Evolutionary conservation across 2,888 invertebrate species (phyloP).

Genomic region (Toxonevra muliebris): DNA sequence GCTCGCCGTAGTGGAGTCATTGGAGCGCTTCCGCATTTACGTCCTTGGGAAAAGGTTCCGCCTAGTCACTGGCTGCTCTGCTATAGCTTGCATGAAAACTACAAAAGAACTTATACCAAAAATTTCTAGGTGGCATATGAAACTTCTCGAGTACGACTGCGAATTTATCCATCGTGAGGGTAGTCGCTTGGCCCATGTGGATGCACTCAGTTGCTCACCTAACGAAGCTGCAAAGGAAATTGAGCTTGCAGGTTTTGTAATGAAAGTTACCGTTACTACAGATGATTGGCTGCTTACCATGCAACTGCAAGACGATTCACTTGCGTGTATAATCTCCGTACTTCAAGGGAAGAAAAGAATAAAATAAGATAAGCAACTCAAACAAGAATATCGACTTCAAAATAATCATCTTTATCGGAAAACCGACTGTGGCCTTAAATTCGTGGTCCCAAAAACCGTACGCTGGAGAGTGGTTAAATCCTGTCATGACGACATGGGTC

Average conservation of each 20-base stretch:
- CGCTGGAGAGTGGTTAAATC: slow-evolving; percentile 29
- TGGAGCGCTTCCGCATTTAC: too few species aligned
- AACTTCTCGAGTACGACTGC: slow-evolving; percentile 8
- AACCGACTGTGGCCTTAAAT: slow-evolving; percentile 24
- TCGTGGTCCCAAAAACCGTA: slow-evolving; percentile 31
- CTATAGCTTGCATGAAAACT: slow-evolving; percentile 5
- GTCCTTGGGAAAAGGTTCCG: slow-evolving; percentile 12
- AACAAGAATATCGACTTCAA: too few species aligned
- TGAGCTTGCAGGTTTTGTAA: slow-evolving; percentile 18
- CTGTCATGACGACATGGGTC: too few species aligned
- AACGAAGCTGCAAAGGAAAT: slow-evolving; percentile 16
- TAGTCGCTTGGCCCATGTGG: slow-evolving; percentile 19
- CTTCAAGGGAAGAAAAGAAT: too few species aligned
- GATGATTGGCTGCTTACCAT: slow-evolving; percentile 34
- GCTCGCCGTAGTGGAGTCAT: slow-evolving; percentile 11
- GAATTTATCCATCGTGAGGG: slow-evolving; percentile 19
- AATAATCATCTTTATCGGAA: too few species aligned
- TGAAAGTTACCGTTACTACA: slow-evolving; percentile 14
- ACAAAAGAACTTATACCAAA: slow-evolving; percentile 11
- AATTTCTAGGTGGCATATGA: background rate
- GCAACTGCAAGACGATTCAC: slow-evolving; percentile 31
- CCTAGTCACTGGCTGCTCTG: slow-evolving; percentile 21
- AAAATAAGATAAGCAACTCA: too few species aligned
- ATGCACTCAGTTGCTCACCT: slow-evolving; percentile 25
- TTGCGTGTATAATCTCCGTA: too few species aligned